Base-by-base conservation (phyloP, 2,113 vertebrate genomes). In the Platichthys flesus region DNA sequence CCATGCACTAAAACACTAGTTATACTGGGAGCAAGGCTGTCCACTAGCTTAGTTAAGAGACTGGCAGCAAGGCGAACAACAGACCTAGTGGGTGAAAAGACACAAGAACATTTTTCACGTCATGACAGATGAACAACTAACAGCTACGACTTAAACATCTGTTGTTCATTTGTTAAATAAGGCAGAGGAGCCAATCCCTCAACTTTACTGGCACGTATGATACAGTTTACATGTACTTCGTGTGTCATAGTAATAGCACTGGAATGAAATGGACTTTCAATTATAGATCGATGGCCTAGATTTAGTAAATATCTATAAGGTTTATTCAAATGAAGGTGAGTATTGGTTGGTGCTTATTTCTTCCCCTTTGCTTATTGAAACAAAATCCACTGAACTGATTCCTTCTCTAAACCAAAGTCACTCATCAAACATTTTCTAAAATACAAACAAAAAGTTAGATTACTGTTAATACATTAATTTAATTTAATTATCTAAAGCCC, bases 1-100 rank as follows among this genome's bases (percentile, higher is more conserved):
- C 98, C 97, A 96, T 99, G 97, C 85, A 99, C 98, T 99, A 99
- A 99, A 85, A 98, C 94, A 95, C 98, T 99, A 98, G 98, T 99
- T 96, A 99, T 99, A 95, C 98, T 98, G 70, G 98, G 98, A 71
- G 98, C 98, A 94, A 99, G 96, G 97, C 98, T 99, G 97, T 99
- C 98, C 97, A 99, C 98, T 95, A 99, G 95, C 94, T 99, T 99
- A 98, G 92, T 95, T 98, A 99, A 97, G 90, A 97, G 96, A 95
- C 98, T 97, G 88, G 98, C 98, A 90, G 97, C 96, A 88, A 96
- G 95, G 90, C 97, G 97, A 83, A 99, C 98, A 96, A 97, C 95
- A 93, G 97, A 99, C 98, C 98, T 99, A 95, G 91, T 94, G 95
- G 91, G 69, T n/a, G 71, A 92, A 92, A 88, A 94, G 87, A 93